These are phyloP conservation scores for Ambastaia sidthimunki DNA, from an alignment of 2,797 vertebrate species.

Conservation along the genomic window DNA sequence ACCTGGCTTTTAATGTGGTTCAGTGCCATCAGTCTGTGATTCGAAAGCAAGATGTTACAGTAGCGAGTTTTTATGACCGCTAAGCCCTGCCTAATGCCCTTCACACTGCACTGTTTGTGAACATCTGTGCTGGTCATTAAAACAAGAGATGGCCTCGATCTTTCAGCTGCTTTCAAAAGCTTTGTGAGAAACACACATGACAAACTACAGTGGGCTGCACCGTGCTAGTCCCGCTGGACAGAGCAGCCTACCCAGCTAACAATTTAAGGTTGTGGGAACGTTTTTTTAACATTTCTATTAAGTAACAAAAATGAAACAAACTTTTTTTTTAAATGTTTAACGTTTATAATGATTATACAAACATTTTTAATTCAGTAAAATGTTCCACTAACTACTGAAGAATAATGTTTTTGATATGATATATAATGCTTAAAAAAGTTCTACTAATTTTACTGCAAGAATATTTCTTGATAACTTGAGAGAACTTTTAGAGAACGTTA, in stretches of 20 bases:
- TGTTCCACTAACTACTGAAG: too few species aligned
- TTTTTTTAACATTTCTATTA: too few species aligned
- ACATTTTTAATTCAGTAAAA: too few species aligned
- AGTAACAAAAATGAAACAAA: too few species aligned
- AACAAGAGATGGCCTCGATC: slow-evolving; percentile 68
- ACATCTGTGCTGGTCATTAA: slow-evolving; percentile 74
- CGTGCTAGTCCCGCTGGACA: slow-evolving; percentile 61
- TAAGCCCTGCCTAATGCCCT: slow-evolving; percentile 45
- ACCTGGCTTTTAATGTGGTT: neutral
- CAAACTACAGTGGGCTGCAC: slow-evolving; percentile 65
- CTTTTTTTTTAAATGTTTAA: too few species aligned
- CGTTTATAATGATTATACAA: too few species aligned
- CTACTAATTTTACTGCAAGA: too few species aligned
- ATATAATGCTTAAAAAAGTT: too few species aligned
- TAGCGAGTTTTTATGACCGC: slow-evolving; percentile 13
- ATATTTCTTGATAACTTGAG: too few species aligned
- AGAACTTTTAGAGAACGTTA: too few species aligned
- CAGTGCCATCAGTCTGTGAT: neutral
- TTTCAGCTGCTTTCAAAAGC: slow-evolving; percentile 70
- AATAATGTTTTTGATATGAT: too few species aligned
- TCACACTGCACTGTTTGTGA: slow-evolving; percentile 59
- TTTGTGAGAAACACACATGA: slow-evolving; percentile 65
- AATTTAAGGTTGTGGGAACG: too few species aligned
- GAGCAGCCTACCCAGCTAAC: slow-evolving; percentile 9
- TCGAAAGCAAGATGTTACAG: slow-evolving; percentile 18